Evolutionary conservation across 2,113 vertebrate genomes (phyloP).

Genomic region (Etheostoma cragini): DNA sequence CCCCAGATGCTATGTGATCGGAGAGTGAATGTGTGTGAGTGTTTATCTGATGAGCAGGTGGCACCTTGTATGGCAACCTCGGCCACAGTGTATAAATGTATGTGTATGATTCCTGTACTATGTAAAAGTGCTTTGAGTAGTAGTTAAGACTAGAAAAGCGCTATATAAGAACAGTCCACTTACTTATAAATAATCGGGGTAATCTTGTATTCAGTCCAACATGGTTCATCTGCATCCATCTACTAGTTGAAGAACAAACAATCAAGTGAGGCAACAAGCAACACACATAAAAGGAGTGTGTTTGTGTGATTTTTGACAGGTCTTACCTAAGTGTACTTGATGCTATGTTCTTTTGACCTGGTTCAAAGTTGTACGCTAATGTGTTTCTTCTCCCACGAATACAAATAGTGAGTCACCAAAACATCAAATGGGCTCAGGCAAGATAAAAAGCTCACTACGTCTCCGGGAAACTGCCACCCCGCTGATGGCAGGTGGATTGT

Average conservation of each 20-base stretch:
- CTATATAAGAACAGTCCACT: no score
- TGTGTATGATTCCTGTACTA: no score
- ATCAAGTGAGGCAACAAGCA: neutral
- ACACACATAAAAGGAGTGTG: neutral
- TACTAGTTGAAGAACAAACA: neutral
- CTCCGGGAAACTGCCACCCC: neutral
- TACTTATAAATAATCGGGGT: no score
- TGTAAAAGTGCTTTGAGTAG: no score
- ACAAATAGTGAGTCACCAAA: slow-evolving; percentile 3
- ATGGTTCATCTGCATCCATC: neutral
- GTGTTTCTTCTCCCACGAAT: neutral
- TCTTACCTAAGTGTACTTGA: neutral
- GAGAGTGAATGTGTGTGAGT: no score
- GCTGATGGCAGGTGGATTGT: neutral
- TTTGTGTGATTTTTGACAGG: slow-evolving; percentile 1
- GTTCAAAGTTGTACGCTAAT: slow-evolving; percentile 1
- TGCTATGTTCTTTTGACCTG: neutral
- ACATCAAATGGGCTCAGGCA: neutral
- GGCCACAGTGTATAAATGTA: no score
- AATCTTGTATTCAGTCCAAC: neutral
- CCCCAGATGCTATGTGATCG: no score
- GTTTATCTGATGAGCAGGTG: no score
- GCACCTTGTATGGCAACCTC: no score
- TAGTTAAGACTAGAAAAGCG: no score
- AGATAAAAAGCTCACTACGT: neutral